Conservation (phyloP, 2,888 invertebrate genomes). For the Euclidia mi region DNA sequence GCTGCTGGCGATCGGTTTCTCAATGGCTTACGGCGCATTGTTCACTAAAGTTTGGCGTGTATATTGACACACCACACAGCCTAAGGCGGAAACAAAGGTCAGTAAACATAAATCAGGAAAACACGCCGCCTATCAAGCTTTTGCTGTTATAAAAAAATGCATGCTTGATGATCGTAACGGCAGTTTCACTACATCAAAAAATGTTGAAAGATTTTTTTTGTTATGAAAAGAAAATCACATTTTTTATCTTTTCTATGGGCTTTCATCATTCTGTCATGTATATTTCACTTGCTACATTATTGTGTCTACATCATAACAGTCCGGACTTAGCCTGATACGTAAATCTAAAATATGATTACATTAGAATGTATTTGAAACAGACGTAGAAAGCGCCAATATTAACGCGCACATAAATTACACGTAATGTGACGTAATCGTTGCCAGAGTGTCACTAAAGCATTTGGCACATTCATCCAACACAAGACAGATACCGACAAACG, state of each 20-base stretch:
- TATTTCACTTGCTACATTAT: constrained; percentile 38
- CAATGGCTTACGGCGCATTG: constrained; percentile 99
- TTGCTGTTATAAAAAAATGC: background rate
- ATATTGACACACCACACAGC: constrained; percentile 98
- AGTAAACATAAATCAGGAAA: constrained; percentile 36
- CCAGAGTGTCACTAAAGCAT: constrained; percentile 27
- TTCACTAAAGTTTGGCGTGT: constrained; percentile 99
- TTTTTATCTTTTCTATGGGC: constrained; percentile 18
- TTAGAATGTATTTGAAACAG: constrained; percentile 27
- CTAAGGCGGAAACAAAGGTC: constrained; percentile 96
- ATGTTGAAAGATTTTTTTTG: too few species aligned
- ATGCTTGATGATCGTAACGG: background rate
- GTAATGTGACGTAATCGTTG: constrained; percentile 38
- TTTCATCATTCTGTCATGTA: constrained; percentile 35
- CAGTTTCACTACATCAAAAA: background rate
- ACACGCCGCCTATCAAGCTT: too few species aligned
- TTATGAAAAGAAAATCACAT: too few species aligned
- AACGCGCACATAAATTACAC: constrained; percentile 35
- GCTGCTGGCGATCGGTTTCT: constrained; percentile 98
- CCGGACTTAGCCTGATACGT: constrained; percentile 18
- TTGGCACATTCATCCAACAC: constrained; percentile 37
- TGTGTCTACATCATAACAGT: constrained; percentile 28
- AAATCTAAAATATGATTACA: constrained; percentile 20
- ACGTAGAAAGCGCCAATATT: constrained; percentile 25
- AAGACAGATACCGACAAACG: constrained; percentile 40